Conservation (phyloP, 37 sponge, comb jelly and placozoan genomes). For the Theonella swinhoei region DNA sequence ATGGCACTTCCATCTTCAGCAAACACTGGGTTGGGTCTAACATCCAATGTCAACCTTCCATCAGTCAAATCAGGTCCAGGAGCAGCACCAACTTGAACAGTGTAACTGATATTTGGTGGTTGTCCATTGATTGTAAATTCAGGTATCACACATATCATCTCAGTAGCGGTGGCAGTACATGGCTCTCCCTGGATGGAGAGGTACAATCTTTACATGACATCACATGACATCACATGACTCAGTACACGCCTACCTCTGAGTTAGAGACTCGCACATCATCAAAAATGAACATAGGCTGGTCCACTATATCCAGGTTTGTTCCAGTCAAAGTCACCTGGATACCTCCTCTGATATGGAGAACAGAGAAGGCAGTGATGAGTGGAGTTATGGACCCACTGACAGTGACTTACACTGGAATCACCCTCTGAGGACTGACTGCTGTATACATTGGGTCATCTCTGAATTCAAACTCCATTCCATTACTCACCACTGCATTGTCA, state of each 20-base stretch:
- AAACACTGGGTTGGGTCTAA: not conserved
- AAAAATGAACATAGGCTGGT: slow-evolving; percentile 30
- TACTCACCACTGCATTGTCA: slow-evolving; percentile 8
- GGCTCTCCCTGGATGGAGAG: too few relatives aligned
- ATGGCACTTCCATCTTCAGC: not conserved
- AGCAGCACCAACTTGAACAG: slow-evolving; percentile 30
- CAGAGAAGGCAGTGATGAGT: not conserved
- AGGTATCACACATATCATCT: too few relatives aligned
- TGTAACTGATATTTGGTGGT: slow-evolving; percentile 29
- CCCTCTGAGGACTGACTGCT: not conserved
- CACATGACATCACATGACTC: not conserved
- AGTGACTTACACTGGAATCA: not conserved
- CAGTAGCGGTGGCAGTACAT: too few relatives aligned
- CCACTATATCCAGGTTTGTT: slow-evolving; percentile 39
- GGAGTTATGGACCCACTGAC: not conserved
- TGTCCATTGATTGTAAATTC: too few relatives aligned
- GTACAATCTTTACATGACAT: too few relatives aligned
- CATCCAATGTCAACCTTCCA: not conserved
- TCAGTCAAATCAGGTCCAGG: slow-evolving; percentile 12
- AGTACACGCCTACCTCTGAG: not conserved
- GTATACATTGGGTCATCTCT: slow-evolving; percentile 38
- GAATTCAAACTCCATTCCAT: slow-evolving; percentile 33
- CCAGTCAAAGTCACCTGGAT: slow-evolving; percentile 49
- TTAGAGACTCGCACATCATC: not conserved
- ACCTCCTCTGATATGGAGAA: slow-evolving; percentile 52